Evolutionary conservation across 2,113 vertebrate species (phyloP).

Genomic region (Notothenia rossii): DNA sequence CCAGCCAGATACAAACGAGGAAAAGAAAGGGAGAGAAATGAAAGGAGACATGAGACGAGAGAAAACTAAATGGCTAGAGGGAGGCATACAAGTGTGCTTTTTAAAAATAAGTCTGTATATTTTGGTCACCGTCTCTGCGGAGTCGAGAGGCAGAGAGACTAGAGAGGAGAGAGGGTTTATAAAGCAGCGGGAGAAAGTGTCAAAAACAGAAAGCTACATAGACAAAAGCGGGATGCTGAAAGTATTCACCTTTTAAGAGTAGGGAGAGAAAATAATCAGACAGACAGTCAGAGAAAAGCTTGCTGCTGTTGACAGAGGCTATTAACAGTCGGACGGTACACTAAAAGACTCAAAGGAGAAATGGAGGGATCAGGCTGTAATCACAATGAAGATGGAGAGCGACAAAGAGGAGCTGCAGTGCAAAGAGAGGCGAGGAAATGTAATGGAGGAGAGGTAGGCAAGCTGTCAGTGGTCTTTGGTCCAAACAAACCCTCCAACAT

Average conservation of each 20-base stretch:
- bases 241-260: slow-evolving; percentile 72
- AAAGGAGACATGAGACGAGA: slow-evolving; percentile 64
- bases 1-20: slow-evolving; percentile 54
- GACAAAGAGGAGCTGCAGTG: slow-evolving; percentile 56
- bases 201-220: slow-evolving; percentile 74
- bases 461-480: slow-evolving; percentile 43
- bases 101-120: slow-evolving; percentile 65
- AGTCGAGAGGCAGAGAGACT: slow-evolving; percentile 57
- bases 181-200: slow-evolving; percentile 65
- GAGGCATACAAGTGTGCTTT: slow-evolving; percentile 53
- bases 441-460: slow-evolving; percentile 42
- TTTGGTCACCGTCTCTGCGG: slow-evolving; percentile 55
- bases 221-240: slow-evolving; percentile 70
- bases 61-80: slow-evolving; percentile 63
- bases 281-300: slow-evolving; percentile 56
- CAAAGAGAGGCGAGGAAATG: slow-evolving; percentile 41
- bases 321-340: slow-evolving; percentile 58
- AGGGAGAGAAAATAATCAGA: neutral
- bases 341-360: slow-evolving; percentile 54
- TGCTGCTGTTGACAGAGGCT: slow-evolving; percentile 59
- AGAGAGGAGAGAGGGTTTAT: slow-evolving; percentile 61
- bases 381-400: slow-evolving; percentile 60
- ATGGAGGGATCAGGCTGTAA: slow-evolving; percentile 48
- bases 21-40: slow-evolving; percentile 63
- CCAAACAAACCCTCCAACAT: slow-evolving; percentile 48